phyloP scores from a whole-genome alignment of 2,113 vertebrate genomes.

The Cnemophilus loriae region DNA sequence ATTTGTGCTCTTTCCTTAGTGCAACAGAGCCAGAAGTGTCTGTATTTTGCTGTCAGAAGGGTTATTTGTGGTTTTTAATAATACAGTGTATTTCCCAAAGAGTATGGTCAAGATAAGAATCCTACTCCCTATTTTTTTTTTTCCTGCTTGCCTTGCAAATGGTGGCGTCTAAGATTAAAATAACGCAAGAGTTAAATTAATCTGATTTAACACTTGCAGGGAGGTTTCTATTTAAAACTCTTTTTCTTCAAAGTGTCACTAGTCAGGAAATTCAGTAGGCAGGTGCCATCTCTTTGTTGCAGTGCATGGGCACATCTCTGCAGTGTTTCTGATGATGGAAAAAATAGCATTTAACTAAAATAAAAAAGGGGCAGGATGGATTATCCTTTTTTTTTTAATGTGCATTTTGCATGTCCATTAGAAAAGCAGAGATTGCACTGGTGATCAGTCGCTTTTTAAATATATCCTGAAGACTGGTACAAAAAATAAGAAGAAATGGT shows the following conservation, averaged over 20 bases:
- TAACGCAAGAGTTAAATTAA: constrained; percentile 37
- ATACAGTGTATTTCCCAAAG: neutral
- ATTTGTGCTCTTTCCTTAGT: neutral
- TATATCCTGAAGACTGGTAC: neutral
- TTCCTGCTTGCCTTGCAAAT: neutral
- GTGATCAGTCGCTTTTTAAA: neutral
- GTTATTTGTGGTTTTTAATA: constrained; percentile 30
- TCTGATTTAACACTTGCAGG: constrained; percentile 42
- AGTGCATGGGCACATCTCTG: neutral
- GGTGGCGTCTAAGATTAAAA: neutral
- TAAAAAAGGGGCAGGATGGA: neutral
- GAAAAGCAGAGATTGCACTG: neutral
- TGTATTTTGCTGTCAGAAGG: neutral
- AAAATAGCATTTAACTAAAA: neutral
- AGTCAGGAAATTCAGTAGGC: constrained; percentile 55
- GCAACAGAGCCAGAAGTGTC: neutral
- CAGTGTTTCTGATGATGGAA: neutral
- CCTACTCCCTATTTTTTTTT: neutral
- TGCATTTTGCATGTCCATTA: neutral
- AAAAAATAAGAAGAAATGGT: neutral
- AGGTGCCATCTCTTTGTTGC: constrained; percentile 50
- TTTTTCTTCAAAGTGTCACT: constrained; percentile 6
- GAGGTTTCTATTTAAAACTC: constrained; percentile 46
- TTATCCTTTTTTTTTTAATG: neutral
- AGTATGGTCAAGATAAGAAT: neutral